Evolutionary conservation across 1,140 invertebrate species (phyloP), one percentile per base, ranked within the genome.

Genomic region (Harlomillsia oculata): DNA sequence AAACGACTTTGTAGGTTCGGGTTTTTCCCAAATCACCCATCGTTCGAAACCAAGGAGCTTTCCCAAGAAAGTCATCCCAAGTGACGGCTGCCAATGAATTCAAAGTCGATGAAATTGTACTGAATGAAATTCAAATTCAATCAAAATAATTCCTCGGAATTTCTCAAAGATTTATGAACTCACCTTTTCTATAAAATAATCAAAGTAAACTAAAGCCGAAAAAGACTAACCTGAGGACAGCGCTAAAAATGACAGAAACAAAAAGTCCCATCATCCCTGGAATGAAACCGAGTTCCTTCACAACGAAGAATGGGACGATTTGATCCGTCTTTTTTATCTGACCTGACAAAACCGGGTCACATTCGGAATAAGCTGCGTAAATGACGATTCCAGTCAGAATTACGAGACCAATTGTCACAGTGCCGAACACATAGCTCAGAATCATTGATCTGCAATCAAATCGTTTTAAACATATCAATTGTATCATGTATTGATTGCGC

Each of bases 51-150:
- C 65, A 62, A 21, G 55, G 48, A 1, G 62, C 52, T 49, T 71
- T 70, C 0, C 72, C 53, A n/a, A 75, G 65, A 59, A 65, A 63
- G 26, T 75, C 74, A 59, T 75, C 67, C 67, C 72, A 70, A 16
- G 70, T 71, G 3, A 76, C 72, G 2, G 74, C 73, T 8, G 73
- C 67, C 26, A 76, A 57, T 1, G 73, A 72, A 57, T 74, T 76
- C 5, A 75, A 54, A 40, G 70, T 69, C 11, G 73, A 75, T 1
- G 73, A 75, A 5, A 75, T 60, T 9, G 75, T 72, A 53, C 74
- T 76, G 26, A 14, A 50, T 30, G 23, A 8, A n/a, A 44, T 2
- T n/a, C n/a, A n/a, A n/a, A n/a, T n/a, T n/a, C n/a, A n/a, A n/a
- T n/a, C n/a, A 34, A 34, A 34, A 34, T 34, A 11, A 34, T 34